Percentiles rank a stretch among this genome's conserved stretches.
phyloP scores from a whole-genome alignment of 2,888 invertebrate genomes.

The Xestia rhomboidea region DNA sequence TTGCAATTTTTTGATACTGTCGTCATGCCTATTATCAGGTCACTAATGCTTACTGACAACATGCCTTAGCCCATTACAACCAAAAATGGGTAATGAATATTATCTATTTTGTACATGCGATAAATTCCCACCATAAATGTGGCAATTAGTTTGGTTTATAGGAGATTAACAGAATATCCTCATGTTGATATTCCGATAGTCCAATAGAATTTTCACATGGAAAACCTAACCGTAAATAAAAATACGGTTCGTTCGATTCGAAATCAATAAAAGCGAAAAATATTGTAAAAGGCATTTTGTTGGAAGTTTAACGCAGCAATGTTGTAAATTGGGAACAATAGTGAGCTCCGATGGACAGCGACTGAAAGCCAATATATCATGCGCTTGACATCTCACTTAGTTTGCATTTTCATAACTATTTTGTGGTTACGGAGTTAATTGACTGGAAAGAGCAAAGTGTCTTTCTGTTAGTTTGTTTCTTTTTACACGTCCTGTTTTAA shows the following conservation, averaged over 20 bases:
- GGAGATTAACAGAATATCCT: slow-evolving; percentile 45
- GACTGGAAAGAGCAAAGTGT: slow-evolving; percentile 42
- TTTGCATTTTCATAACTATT: slow-evolving; percentile 74
- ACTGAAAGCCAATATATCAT: slow-evolving; percentile 78
- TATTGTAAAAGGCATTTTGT: slow-evolving; percentile 38
- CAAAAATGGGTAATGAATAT: slow-evolving; percentile 30
- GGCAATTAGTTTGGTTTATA: slow-evolving; percentile 44
- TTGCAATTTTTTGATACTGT: no score
- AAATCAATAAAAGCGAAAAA: slow-evolving; percentile 59
- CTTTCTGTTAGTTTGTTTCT: slow-evolving; percentile 14
- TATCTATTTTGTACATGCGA: slow-evolving; percentile 36
- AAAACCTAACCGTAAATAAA: slow-evolving; percentile 42
- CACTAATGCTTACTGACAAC: not conserved
- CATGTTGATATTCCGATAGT: slow-evolving; percentile 30
- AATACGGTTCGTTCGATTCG: slow-evolving; percentile 24
- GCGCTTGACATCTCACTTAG: slow-evolving; percentile 76
- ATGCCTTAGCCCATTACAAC: not conserved
- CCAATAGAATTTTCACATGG: slow-evolving; percentile 47
- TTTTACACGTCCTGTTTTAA: not conserved
- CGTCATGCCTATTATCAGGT: no score
- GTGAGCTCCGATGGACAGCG: slow-evolving; percentile 51
- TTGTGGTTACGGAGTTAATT: slow-evolving; percentile 48
- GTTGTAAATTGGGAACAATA: slow-evolving; percentile 66
- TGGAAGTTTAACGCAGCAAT: slow-evolving; percentile 41
- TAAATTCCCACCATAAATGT: slow-evolving; percentile 43